Evolutionary conservation across 2,797 vertebrate species (phyloP).

Genomic region (Pseudochirops corinnae): DNA sequence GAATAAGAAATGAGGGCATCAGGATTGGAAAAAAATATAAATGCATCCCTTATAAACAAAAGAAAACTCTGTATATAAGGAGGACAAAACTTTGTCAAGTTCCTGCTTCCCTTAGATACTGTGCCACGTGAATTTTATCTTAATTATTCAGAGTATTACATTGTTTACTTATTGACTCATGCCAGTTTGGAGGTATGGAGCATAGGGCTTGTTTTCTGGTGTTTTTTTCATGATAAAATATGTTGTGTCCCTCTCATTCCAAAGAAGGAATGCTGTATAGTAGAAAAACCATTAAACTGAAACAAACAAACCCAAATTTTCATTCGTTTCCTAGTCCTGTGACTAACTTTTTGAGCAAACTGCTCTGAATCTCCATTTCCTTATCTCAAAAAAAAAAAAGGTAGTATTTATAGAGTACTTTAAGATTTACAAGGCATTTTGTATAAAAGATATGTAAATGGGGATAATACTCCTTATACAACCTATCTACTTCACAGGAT

Average conservation of each 20-base stretch:
- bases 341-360: neutral
- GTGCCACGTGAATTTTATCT: neutral
- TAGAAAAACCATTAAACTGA: neutral
- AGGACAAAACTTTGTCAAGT: neutral
- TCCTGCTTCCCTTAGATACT: neutral
- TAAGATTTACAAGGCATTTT: neutral
- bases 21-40: neutral
- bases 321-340: neutral
- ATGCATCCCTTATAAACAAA: neutral
- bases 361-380: neutral
- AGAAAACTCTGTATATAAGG: neutral
- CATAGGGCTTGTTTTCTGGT: neutral
- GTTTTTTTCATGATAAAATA: neutral
- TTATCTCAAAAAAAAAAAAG: neutral
- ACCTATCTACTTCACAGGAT: neutral
- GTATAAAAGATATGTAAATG: neutral
- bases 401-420: neutral
- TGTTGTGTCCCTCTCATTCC: neutral
- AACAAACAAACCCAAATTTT: neutral
- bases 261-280: neutral
- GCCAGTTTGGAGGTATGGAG: neutral
- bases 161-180: neutral
- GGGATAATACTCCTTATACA: neutral
- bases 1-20: neutral
- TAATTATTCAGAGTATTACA: neutral